These are phyloP conservation scores for Cotesia typhae DNA, from an alignment of 1,140 invertebrate species.

Conservation along the genomic window DNA sequence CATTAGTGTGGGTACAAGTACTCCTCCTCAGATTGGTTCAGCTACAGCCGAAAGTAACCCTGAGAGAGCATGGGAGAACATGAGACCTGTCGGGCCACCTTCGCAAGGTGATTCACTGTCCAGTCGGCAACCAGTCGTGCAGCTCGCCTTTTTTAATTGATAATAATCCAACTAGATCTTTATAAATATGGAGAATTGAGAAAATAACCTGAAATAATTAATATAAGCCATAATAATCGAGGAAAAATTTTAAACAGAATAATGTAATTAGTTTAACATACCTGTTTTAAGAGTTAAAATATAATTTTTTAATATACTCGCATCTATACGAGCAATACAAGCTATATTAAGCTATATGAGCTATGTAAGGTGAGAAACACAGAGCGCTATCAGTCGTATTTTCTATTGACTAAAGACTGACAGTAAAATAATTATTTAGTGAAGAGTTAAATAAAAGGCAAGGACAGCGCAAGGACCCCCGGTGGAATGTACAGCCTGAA, in stretches of 20 bases:
- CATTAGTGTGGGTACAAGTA: constrained; percentile 27
- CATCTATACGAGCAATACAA: too few species aligned
- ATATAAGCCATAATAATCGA: too few species aligned
- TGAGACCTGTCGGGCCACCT: constrained; percentile 51
- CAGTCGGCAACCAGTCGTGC: constrained; percentile 18
- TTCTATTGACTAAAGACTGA: constrained; percentile 4
- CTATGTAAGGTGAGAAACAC: too few species aligned
- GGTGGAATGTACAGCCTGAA: constrained; percentile 16
- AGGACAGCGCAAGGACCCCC: constrained; percentile 30
- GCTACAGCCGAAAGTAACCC: constrained; percentile 6
- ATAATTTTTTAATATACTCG: too few species aligned
- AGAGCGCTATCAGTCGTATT: neutral
- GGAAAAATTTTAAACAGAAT: too few species aligned
- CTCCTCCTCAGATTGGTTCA: constrained; percentile 35
- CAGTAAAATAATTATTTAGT: constrained; percentile 16
- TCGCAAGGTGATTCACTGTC: constrained; percentile 60
- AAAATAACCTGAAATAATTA: too few species aligned
- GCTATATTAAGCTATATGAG: too few species aligned
- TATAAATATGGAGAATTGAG: too few species aligned
- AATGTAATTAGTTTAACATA: too few species aligned
- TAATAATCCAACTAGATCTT: neutral
- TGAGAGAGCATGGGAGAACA: constrained; percentile 7
- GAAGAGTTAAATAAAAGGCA: constrained; percentile 16
- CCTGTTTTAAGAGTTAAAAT: too few species aligned
- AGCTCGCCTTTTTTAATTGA: constrained; percentile 23